Evolutionary conservation across 2,888 invertebrate genomes (phyloP).

Genomic region (Elmis aenea): DNA sequence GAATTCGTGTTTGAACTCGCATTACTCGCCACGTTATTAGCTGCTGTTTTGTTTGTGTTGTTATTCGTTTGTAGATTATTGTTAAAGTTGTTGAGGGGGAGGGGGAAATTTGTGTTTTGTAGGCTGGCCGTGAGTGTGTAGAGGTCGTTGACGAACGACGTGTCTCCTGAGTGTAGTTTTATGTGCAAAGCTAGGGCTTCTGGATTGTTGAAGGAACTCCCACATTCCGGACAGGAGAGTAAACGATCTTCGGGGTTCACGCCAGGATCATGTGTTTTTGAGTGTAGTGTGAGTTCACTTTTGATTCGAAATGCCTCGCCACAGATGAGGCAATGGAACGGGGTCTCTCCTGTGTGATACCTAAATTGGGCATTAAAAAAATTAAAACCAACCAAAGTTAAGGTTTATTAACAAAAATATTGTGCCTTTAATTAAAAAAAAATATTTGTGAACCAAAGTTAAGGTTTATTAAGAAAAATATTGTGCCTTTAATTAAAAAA

Average conservation of each 20-base stretch:
- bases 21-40: background rate
- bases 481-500: background rate
- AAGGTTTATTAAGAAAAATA: background rate
- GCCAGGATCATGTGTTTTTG: conserved; percentile 30
- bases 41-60: too few species aligned
- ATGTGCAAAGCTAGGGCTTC: conserved; percentile 76
- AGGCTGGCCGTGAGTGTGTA: conserved; percentile 75
- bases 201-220: conserved; percentile 60
- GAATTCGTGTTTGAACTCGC: background rate
- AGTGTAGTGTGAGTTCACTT: conserved; percentile 63
- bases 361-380: conserved; percentile 36
- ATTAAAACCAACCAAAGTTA: too few species aligned
- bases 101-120: conserved; percentile 45
- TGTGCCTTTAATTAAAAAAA: background rate
- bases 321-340: conserved; percentile 69
- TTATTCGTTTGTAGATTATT: too few species aligned
- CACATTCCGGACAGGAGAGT: conserved; percentile 51
- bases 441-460: too few species aligned
- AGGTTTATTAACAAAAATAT: background rate
- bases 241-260: conserved; percentile 1
- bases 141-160: conserved; percentile 74
- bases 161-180: conserved; percentile 74
- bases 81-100: conserved; percentile 2
- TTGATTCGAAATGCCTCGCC: conserved; percentile 73
- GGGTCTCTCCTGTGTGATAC: conserved; percentile 70